Percentiles rank a stretch among this genome's conserved stretches.
Evolutionary conservation across 2,888 invertebrate species (phyloP).

Genomic region (Fragum whitleyi): DNA sequence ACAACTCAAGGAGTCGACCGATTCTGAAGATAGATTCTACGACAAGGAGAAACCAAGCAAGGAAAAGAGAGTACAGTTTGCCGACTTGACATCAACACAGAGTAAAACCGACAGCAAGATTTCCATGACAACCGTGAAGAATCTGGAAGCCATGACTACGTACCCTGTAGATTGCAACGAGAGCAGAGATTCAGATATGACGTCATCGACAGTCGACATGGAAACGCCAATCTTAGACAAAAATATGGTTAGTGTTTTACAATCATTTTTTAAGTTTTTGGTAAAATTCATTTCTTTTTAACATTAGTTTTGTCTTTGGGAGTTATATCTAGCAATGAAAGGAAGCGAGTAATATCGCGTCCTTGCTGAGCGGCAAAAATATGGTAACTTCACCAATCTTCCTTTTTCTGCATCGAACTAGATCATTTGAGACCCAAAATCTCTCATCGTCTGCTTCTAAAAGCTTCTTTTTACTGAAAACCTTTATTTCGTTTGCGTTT

Average conservation of each 20-base stretch:
- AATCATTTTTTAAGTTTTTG: not conserved
- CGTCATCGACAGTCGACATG: constrained; percentile 56
- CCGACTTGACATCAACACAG: constrained; percentile 24
- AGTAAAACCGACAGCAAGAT: constrained; percentile 2
- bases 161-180: constrained; percentile 50
- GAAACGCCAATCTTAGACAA: constrained; percentile 58
- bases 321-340: no score
- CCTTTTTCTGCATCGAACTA: no score
- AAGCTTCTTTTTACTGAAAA: no score
- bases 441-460: no score
- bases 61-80: constrained; percentile 56
- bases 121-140: not conserved
- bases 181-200: constrained; percentile 57
- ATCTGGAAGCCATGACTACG: constrained; percentile 41
- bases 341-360: no score
- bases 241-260: constrained; percentile 33
- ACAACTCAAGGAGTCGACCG: constrained; percentile 31
- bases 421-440: no score
- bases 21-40: constrained; percentile 45
- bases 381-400: no score
- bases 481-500: no score
- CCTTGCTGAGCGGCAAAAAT: no score
- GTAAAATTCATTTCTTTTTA: no score
- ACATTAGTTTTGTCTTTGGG: no score
- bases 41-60: constrained; percentile 43